Evolutionary conservation across 2,888 invertebrate genomes (phyloP).

Genomic region (Incurvaria masculella): DNA sequence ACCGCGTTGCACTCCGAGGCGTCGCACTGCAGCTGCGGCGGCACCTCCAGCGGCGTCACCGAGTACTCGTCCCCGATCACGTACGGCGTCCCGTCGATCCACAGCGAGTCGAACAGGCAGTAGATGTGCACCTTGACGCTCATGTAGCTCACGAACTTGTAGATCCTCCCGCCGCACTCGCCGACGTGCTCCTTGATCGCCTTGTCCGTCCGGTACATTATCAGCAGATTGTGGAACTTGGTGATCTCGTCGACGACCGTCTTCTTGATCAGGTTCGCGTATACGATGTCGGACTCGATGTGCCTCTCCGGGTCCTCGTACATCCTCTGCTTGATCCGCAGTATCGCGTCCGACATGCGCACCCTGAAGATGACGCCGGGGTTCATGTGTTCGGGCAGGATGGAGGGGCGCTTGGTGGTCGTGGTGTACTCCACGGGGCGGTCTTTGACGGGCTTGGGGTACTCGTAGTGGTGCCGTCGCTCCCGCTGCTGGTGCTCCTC

Average conservation of each 20-base stretch:
- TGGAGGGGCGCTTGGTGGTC: constrained; percentile 29
- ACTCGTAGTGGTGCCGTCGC: constrained; percentile 41
- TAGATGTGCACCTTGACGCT: constrained; percentile 49
- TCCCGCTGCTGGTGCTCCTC: constrained; percentile 27
- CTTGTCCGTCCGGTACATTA: constrained; percentile 48
- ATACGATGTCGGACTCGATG: constrained; percentile 47
- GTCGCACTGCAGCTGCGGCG: constrained; percentile 45
- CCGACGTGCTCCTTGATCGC: constrained; percentile 47
- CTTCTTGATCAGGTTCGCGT: constrained; percentile 45
- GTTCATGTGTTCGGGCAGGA: constrained; percentile 46
- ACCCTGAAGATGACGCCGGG: constrained; percentile 47
- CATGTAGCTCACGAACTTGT: constrained; percentile 50
- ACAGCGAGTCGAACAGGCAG: constrained; percentile 43
- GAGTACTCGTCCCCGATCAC: constrained; percentile 49
- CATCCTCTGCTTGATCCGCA: constrained; percentile 46
- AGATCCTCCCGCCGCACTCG: constrained; percentile 45
- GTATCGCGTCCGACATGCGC: constrained; percentile 45
- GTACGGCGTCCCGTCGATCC: constrained; percentile 50
- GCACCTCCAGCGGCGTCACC: constrained; percentile 44
- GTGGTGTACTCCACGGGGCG: constrained; percentile 37
- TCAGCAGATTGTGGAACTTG: constrained; percentile 40
- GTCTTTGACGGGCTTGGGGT: constrained; percentile 46
- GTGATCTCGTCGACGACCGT: constrained; percentile 49
- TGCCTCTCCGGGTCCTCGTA: constrained; percentile 47
- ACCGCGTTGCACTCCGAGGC: constrained; percentile 46